Base-by-base conservation (phyloP, 1,140 invertebrate species). In the Ruditapes philippinarum region DNA sequence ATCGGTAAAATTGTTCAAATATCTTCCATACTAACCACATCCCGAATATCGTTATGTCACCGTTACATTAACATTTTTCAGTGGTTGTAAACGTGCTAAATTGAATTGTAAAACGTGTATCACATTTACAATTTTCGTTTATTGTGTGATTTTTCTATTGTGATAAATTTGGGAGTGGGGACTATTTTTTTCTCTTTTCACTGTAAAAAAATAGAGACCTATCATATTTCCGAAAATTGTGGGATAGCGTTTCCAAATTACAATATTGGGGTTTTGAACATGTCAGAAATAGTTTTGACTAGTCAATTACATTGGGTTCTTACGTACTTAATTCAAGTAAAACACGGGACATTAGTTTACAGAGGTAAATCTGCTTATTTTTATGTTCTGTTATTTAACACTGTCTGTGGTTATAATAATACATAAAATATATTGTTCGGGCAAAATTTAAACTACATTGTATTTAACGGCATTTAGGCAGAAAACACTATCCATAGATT, bases 141-240 rank as follows among this genome's bases (percentile, higher is more conserved):
- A 70, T 38, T 70, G 65, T 70, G 65, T 40, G 65, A 36, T 70
- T 25, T 70, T 70, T n/a, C n/a, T 14, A 70, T 70, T 70, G 65
- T 70, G 33, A 40, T 70, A 70, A 70, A n/a, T 1, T n/a, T 38
- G 65, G 65, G 65, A 38, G 65, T 70, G 65, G 33, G n/a, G 33
- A 14, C 22, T 70, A 2, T 70, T 38, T 4, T 45, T 70, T 17
- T 70, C 33, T 38, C 1, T 17, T 19, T 70, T 36, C 65, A 11
- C 57, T 62, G 19, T 22, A 65, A n/a, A 70, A 40, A 40, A 57
- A 57, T 25, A 57, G 9, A 28, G 22, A 28, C 3, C 33, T 70
- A 70, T 70, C 33, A 70, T 22, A 17, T 38, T 70, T 38, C 65
- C 25, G 65, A 19, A 22, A 17, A 70, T 36, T 38, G 38, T 28